Evolutionary conservation across 2,888 invertebrate species (phyloP).

Genomic region (Gymnoscelis rufifasciata): DNA sequence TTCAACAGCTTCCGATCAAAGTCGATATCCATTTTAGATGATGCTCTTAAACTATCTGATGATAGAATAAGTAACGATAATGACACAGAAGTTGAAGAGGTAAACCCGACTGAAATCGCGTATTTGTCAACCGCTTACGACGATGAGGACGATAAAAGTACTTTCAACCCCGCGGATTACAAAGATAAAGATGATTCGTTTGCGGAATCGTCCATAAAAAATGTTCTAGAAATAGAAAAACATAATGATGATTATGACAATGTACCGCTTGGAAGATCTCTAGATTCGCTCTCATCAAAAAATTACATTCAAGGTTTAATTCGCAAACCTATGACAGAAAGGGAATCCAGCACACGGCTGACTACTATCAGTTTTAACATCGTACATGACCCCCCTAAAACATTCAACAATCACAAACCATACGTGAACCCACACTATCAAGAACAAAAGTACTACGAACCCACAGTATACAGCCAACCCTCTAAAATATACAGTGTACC

Average conservation of each 20-base stretch:
- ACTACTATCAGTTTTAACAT: constrained; percentile 68
- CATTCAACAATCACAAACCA: constrained; percentile 38
- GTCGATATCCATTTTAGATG: constrained; percentile 23
- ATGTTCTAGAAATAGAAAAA: constrained; percentile 37
- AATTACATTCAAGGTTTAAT: constrained; percentile 50
- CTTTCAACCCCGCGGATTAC: constrained; percentile 6
- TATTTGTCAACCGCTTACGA: constrained; percentile 17
- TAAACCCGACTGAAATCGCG: constrained; percentile 15
- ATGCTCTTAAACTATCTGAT: constrained; percentile 25
- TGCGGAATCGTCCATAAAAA: constrained; percentile 51
- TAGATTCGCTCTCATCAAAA: constrained; percentile 45
- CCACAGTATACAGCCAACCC: constrained; percentile 45
- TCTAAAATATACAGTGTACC: constrained; percentile 75
- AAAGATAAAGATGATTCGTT: constrained; percentile 43
- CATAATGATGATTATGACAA: constrained; percentile 41
- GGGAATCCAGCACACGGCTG: constrained; percentile 47
- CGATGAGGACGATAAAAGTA: constrained; percentile 14
- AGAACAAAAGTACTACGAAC: constrained; percentile 45
- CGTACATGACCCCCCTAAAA: constrained; percentile 53
- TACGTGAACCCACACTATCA: constrained; percentile 36
- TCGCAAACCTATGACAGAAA: constrained; percentile 40
- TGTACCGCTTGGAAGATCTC: constrained; percentile 47
- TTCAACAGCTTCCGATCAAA: constrained; percentile 11
- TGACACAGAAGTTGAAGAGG: constrained; percentile 15
- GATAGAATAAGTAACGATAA: constrained; percentile 17